phyloP scores from a whole-genome alignment of 2,888 invertebrate species.

The Bugulina stolonifera region DNA sequence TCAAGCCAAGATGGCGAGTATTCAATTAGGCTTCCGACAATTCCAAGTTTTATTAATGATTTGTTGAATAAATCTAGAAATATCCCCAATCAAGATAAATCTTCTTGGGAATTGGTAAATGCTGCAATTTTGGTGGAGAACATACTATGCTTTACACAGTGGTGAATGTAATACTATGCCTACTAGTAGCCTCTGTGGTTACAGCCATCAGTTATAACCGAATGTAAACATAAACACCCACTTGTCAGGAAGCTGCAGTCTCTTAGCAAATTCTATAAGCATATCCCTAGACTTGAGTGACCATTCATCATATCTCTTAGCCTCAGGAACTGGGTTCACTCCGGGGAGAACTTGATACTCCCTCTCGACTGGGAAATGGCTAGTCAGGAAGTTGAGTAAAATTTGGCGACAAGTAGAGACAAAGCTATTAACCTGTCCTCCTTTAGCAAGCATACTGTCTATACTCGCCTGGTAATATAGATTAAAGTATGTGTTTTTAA shows the following conservation, averaged over 20 bases:
- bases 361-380: conserved; percentile 41
- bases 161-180: neutral
- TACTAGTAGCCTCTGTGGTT: neutral
- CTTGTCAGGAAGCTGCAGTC: conserved; percentile 46
- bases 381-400: conserved; percentile 38
- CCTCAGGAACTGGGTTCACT: neutral
- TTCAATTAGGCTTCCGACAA: no score
- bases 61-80: no score
- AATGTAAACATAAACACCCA: no score
- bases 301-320: conserved; percentile 39
- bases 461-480: conserved; percentile 40
- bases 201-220: neutral
- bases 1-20: no score
- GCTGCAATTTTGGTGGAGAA: no score
- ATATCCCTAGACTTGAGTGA: conserved; percentile 41
- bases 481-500: no score
- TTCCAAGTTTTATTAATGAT: no score
- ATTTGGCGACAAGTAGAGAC: conserved; percentile 48
- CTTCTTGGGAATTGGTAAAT: no score
- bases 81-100: no score
- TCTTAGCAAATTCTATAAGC: conserved; percentile 39
- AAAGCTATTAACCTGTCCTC: conserved; percentile 38
- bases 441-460: conserved; percentile 38
- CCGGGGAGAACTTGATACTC: conserved; percentile 36
- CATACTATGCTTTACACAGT: no score